These are phyloP conservation scores for Acanthococcus lagerstroemiae DNA, from an alignment of 2,888 invertebrate species.

Conservation along the genomic window DNA sequence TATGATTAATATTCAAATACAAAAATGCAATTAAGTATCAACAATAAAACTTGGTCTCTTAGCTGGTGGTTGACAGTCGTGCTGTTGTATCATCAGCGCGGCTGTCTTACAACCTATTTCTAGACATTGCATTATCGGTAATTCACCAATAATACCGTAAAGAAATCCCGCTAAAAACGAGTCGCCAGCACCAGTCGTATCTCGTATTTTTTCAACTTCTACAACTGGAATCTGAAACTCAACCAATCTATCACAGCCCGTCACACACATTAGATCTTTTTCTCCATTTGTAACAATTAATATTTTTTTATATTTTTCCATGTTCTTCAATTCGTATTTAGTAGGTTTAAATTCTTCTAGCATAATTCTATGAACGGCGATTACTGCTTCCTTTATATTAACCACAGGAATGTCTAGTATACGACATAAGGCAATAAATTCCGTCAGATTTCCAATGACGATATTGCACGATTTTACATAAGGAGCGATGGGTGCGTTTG, in stretches of 20 bases:
- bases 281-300: constrained; percentile 11
- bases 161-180: constrained; percentile 20
- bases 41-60: too few relatives aligned
- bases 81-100: constrained; percentile 6
- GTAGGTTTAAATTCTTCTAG: not conserved
- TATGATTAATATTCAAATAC: too few relatives aligned
- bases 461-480: constrained; percentile 3
- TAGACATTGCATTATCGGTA: not conserved
- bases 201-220: not conserved
- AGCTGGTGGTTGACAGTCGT: constrained; percentile 8
- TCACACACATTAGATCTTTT: not conserved
- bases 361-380: not conserved
- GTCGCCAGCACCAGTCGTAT: constrained; percentile 16
- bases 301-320: constrained; percentile 12
- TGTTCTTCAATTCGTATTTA: not conserved
- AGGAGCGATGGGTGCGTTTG: not conserved
- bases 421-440: not conserved
- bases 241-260: not conserved
- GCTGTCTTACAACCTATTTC: constrained; percentile 2
- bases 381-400: not conserved
- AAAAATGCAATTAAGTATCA: too few relatives aligned
- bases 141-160: not conserved
- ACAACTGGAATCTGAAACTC: not conserved
- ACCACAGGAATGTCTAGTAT: not conserved
- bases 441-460: constrained; percentile 11